These are phyloP conservation scores for Psilopogon haemacephalus DNA, from an alignment of 2,113 vertebrate genomes.

Conservation along the genomic window DNA sequence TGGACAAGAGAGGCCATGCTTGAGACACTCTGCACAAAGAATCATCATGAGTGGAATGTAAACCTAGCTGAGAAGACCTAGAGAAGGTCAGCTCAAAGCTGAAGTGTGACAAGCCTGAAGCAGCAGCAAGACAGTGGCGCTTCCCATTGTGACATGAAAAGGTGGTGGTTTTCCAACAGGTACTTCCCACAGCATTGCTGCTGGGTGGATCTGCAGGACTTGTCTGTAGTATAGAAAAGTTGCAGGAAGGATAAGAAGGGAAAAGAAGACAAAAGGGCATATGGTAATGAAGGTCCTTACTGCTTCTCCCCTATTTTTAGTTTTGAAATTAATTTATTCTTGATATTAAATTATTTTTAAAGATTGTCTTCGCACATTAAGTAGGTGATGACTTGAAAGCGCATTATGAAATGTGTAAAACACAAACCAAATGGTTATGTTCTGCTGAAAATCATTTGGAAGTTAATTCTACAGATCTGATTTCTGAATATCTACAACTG, in stretches of 20 bases:
- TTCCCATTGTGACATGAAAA: neutral
- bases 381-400: neutral
- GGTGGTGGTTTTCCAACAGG: neutral
- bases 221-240: neutral
- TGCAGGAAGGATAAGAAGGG: neutral
- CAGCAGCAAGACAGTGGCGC: neutral
- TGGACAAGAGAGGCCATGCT: neutral
- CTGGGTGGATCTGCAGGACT: neutral
- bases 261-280: neutral
- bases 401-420: neutral
- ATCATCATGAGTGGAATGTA: neutral
- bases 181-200: neutral
- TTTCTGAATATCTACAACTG: neutral
- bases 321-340: constrained; percentile 38
- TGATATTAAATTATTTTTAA: constrained; percentile 17
- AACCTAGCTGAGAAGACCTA: neutral
- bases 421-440: constrained; percentile 26
- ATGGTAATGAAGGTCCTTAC: neutral
- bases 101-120: neutral
- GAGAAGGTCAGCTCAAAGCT: neutral
- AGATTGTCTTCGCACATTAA: constrained; percentile 24
- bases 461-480: neutral
- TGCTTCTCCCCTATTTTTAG: constrained; percentile 50
- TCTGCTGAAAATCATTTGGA: neutral
- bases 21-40: neutral